Base-by-base conservation (phyloP, 2,113 vertebrate genomes). In the Hydrolagus affinis region DNA sequence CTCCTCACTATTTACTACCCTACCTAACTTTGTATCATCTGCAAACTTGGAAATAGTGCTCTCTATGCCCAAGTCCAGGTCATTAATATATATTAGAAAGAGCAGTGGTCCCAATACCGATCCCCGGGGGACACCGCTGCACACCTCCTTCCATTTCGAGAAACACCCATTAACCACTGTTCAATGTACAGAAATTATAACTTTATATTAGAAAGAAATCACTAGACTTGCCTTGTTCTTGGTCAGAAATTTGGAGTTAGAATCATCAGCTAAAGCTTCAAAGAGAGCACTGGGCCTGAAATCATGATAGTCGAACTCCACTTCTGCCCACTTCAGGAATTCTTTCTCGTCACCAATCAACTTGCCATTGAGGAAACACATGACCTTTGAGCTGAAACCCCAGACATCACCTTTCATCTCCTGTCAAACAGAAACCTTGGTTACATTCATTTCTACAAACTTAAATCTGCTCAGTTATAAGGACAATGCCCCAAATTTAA, bases 401-500 rank as follows among this genome's bases (percentile, higher is more conserved):
- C 96, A 97, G 70, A 91, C 89, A 87, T 97, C 94, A 30, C 93
- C 94, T 88, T 89, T 92, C 87, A 97, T 89, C 85, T 96, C 94
- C 96, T 97, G 87, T 66, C 89, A 87, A 87, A 85, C 88, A 88
- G 88, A 88, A 86, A 2, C 60, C 2, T 21, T 60, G 11, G 1
- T 75, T 30, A 59, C 23, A 19, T 62, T 25, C 25, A 80, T 12
- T 60, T 62, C n/a, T 7, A 25, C 57, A 60, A 23, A 77, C 12
- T 4, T 78, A 25, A 25, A 28, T 14, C 4, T 59, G 23, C 25
- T 44, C n/a, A 25, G 56, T 23, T 62, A 78, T 25, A 15, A 6
- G 12, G 57, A 11, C n/a, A 15, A n/a, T 59, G 62, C 9, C 21
- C 8, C 59, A 30, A 32, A 70, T 4, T 59, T 59, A n/a, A 60